Evolutionary conservation across 2,113 vertebrate species (phyloP).

Genomic region (Terrapene triunguis): DNA sequence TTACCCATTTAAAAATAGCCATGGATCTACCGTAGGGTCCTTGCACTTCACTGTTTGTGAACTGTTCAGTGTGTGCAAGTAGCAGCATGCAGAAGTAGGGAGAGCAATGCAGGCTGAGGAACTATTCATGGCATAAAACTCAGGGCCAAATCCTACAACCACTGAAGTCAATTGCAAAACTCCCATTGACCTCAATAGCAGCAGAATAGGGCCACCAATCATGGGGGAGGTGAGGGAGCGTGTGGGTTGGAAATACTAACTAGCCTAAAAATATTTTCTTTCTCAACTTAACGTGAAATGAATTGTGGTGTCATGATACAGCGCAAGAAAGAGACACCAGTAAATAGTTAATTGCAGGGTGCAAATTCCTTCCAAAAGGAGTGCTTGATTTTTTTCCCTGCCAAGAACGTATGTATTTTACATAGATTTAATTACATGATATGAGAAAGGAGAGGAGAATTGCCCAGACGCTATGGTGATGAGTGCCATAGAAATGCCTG

Average conservation of each 20-base stretch:
- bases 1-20: not conserved
- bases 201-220: fast-evolving
- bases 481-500: constrained; percentile 39
- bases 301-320: not conserved
- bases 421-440: constrained; percentile 68
- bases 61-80: not conserved
- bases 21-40: not conserved
- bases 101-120: not conserved
- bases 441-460: constrained; percentile 45
- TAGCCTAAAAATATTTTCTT: not conserved
- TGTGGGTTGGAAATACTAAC: not conserved
- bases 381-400: constrained; percentile 39
- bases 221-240: not conserved
- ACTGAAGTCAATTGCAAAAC: not conserved
- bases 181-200: not conserved
- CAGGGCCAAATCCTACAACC: not conserved
- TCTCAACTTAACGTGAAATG: not conserved
- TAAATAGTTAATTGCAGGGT: constrained; percentile 56
- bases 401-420: constrained; percentile 75
- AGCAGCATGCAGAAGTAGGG: fast-evolving
- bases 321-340: constrained; percentile 30
- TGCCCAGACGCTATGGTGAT: constrained; percentile 22
- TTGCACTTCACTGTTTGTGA: not conserved
- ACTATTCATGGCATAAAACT: not conserved
- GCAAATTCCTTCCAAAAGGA: constrained; percentile 70